These are phyloP conservation scores for Sebastolobus altivelis DNA, from an alignment of 2,797 vertebrate genomes.

Conservation along the genomic window DNA sequence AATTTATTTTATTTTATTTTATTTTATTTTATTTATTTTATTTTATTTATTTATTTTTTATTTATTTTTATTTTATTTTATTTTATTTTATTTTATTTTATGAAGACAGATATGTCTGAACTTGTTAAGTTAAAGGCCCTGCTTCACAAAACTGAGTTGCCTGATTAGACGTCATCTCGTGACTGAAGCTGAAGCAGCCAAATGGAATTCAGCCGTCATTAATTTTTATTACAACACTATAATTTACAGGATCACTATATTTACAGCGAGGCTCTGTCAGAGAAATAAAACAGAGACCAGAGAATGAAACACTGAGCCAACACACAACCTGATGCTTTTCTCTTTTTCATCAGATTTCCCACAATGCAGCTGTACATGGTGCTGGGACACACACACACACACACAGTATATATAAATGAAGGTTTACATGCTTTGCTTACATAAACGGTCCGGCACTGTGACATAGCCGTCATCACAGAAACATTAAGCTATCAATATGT, in stretches of 20 bases:
- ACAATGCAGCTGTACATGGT: constrained; percentile 18
- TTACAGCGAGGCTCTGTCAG: not conserved
- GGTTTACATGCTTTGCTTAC: constrained; percentile 22
- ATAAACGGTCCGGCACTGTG: constrained; percentile 23
- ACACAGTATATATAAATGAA: constrained; percentile 20
- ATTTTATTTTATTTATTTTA: no score
- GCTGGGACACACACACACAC: constrained; percentile 3
- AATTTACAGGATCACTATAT: not conserved
- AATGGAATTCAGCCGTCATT: constrained; percentile 26
- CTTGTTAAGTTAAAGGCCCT: not conserved
- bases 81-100: no score
- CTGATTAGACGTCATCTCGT: not conserved
- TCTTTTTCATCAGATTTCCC: constrained; percentile 30
- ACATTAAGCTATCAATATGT: constrained; percentile 46
- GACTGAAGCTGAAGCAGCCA: not conserved
- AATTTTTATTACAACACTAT: constrained; percentile 1
- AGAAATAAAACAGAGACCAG: constrained; percentile 14
- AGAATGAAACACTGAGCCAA: constrained; percentile 19
- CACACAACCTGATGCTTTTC: constrained; percentile 56
- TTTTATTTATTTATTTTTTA: no score
- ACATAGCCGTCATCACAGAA: constrained; percentile 39
- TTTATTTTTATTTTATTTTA: no score
- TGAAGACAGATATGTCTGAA: not conserved
- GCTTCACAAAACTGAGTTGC: not conserved
- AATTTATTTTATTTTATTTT: no score